A percentile compares a stretch with the other conserved stretches of the same genome.
These are phyloP conservation scores for Zaprionus inermis DNA, from an alignment of 1,140 invertebrate genomes.

Conservation along the genomic window DNA sequence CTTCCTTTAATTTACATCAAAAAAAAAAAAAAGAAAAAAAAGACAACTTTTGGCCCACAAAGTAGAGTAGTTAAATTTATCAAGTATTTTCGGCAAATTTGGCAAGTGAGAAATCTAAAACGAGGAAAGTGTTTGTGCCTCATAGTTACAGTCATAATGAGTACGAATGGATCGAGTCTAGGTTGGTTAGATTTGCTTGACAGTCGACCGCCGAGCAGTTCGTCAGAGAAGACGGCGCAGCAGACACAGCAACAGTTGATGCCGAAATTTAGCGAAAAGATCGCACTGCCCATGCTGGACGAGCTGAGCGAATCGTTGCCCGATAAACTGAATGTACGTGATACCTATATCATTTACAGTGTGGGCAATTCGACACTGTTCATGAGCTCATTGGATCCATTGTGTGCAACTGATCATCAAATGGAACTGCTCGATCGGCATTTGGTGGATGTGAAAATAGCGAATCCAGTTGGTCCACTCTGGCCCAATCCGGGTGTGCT, in stretches of 20 bases:
- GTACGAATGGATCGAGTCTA: constrained; percentile 28
- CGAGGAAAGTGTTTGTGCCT: constrained; percentile 8
- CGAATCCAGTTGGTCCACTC: not conserved
- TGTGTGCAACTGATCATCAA: constrained; percentile 14
- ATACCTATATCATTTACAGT: constrained; percentile 59
- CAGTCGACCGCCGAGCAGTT: constrained; percentile 18
- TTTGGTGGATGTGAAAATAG: constrained; percentile 35
- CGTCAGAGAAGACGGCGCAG: not conserved
- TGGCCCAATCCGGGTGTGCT: constrained; percentile 50
- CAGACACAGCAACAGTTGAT: not conserved
- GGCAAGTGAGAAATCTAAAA: not conserved
- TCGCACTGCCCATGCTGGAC: constrained; percentile 3
- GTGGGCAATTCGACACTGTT: constrained; percentile 53
- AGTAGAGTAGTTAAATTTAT: not conserved
- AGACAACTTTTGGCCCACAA: not conserved
- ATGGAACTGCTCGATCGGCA: constrained; percentile 45
- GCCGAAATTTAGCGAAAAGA: not conserved
- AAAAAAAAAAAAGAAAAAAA: not conserved
- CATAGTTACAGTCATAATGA: too few relatives aligned
- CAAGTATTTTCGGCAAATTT: constrained; percentile 12
- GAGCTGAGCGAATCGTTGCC: constrained; percentile 6
- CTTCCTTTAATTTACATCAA: not conserved
- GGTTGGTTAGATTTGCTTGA: constrained; percentile 37
- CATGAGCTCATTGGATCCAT: constrained; percentile 38
- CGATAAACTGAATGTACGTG: constrained; percentile 5